These are phyloP conservation scores for Sylvilagus bachmani DNA, from an alignment of 2,113 vertebrate genomes.

Conservation along the genomic window DNA sequence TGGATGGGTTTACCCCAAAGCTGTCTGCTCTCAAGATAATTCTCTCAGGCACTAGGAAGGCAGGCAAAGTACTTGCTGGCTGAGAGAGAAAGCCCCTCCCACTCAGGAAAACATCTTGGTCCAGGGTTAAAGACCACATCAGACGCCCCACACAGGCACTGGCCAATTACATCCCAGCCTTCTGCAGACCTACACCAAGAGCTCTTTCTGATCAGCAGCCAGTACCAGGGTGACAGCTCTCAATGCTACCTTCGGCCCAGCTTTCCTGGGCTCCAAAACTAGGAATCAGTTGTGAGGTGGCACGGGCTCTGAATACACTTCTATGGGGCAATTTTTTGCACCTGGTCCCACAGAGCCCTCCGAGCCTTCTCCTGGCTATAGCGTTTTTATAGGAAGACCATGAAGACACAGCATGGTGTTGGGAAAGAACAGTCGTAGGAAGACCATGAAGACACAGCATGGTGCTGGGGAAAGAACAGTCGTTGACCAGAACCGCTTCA, in stretches of 20 bases:
- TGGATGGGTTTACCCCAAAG: background rate
- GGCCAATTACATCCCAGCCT: background rate
- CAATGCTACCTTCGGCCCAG: background rate
- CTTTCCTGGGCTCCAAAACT: background rate
- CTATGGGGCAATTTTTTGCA: background rate
- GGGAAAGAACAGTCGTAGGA: no score
- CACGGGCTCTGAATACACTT: background rate
- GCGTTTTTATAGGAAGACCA: background rate
- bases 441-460: no score
- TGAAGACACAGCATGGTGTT: background rate
- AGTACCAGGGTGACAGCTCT: background rate
- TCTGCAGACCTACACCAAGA: background rate
- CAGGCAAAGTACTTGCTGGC: background rate
- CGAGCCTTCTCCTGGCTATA: background rate
- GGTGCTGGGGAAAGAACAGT: no score
- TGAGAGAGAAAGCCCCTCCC: conserved; percentile 14
- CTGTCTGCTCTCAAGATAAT: conserved; percentile 62
- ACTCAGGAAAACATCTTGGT: background rate
- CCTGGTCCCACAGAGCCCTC: background rate
- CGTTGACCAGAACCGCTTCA: background rate
- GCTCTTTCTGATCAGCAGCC: no score
- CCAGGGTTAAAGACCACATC: background rate
- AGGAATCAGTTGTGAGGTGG: background rate
- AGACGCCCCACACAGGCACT: background rate
- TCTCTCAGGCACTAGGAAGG: conserved; percentile 57